phyloP scores from a whole-genome alignment of 1,140 invertebrate species.

The Nilaparvata lugens region DNA sequence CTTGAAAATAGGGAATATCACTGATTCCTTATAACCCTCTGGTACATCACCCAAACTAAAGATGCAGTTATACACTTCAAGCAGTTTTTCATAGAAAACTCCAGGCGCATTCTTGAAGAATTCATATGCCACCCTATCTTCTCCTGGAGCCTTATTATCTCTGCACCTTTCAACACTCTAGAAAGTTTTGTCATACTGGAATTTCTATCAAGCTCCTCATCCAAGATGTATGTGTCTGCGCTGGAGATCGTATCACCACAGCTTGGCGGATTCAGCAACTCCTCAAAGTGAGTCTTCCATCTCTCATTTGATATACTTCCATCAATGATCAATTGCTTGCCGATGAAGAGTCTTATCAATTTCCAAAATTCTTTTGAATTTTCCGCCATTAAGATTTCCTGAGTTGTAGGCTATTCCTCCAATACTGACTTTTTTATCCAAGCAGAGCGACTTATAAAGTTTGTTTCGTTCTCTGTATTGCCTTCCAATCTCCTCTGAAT shows the following conservation, averaged over 20 bases:
- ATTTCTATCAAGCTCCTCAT: no score
- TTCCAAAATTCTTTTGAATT: neutral
- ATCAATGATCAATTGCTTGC: neutral
- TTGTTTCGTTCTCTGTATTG: no score
- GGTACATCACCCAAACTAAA: no score
- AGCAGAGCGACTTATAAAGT: no score
- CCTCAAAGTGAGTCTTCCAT: no score
- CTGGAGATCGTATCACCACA: neutral
- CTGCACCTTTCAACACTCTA: neutral
- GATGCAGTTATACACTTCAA: no score
- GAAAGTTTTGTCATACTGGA: neutral
- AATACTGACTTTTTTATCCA: conserved; percentile 6
- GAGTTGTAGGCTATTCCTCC: neutral
- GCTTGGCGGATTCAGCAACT: no score
- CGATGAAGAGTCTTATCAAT: neutral
- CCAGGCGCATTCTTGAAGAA: conserved; percentile 8
- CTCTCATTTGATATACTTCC: neutral
- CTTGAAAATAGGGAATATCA: no score
- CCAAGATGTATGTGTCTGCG: neutral
- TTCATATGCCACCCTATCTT: conserved; percentile 9
- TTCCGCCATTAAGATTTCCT: neutral
- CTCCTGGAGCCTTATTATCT: no score
- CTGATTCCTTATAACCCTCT: no score
- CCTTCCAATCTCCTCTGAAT: neutral
- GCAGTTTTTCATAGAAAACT: neutral